Evolutionary conservation across 1,140 invertebrate species (phyloP), one percentile per base, ranked within the genome.

Genomic region (Eriosoma lanigerum): DNA sequence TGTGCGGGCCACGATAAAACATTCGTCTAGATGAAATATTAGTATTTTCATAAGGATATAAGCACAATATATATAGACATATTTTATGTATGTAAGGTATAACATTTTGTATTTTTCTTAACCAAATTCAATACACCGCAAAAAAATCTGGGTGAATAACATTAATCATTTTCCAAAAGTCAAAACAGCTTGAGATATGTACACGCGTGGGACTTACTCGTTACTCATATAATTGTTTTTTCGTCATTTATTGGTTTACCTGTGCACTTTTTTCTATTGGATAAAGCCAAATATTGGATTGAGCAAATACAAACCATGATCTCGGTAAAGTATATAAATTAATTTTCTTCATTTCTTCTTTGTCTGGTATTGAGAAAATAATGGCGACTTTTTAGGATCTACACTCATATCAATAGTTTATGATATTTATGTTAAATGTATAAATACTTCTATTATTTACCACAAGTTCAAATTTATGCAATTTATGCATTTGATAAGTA

Each of bases 181-280:
- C 46, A 73, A 54, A 73, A 73, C 26, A 26, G 19, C 70, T 73
- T 73, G 70, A 73, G 70, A 73, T 54, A 54, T 73, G 70, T 32
- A 38, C 32, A 38, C 10, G 52, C n/a, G 9, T 3, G 17, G 26
- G 24, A 73, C 52, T 21, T 24, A 19, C 38, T 0, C 26, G 17
- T 38, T 10, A n/a, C n/a, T 12, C 19, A 10, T 3, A 38, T 66
- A 46, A 46, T 68, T 46, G 46, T 73, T 73, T 19, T 17, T 17
- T 19, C 24, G 38, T 52, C 46, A 29, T 29, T 52, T 52, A 73
- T 52, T 73, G 48, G 48, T 73, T 52, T 54, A 32, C 70, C 26
- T 56, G 17, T 17, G 26, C 9, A 6, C 44, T 10, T 10, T 1
- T 48, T 48, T 10, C 46, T 15, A 10, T 8, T 1, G n/a, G n/a